Conservation (phyloP, 2,888 invertebrate species). For the Itoplectis maculator region DNA sequence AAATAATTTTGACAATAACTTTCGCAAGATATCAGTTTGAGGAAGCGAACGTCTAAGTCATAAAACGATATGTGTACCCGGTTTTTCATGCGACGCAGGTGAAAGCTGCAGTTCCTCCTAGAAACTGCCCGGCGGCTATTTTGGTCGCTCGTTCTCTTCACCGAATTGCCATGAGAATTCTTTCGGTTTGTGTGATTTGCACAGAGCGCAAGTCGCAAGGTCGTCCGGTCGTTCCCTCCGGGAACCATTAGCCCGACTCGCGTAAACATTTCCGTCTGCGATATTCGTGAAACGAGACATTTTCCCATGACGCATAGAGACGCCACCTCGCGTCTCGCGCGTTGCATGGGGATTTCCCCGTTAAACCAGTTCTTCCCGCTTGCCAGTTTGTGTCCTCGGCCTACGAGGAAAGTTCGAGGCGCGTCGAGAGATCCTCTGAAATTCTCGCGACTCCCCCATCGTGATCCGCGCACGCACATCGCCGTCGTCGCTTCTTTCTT, state of each 20-base stretch:
- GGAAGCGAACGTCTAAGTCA: no score
- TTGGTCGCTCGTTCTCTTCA: not conserved
- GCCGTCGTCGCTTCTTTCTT: not conserved
- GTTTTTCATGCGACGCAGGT: not conserved
- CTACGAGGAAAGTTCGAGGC: slow-evolving; percentile 19
- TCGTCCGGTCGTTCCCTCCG: slow-evolving; percentile 37
- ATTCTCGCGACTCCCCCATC: no score
- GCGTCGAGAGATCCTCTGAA: not conserved
- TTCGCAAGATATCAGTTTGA: no score
- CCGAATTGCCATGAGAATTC: slow-evolving; percentile 20
- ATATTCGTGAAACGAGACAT: not conserved
- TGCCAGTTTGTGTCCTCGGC: no score
- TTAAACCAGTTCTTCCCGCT: slow-evolving; percentile 26
- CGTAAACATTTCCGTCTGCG: slow-evolving; percentile 34
- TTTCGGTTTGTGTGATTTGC: slow-evolving; percentile 20
- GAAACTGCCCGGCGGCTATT: not conserved
- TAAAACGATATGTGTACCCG: no score
- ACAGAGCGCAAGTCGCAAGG: slow-evolving; percentile 33
- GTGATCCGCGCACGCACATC: no score
- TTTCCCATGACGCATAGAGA: slow-evolving; percentile 58
- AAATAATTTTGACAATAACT: no score
- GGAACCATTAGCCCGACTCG: slow-evolving; percentile 24
- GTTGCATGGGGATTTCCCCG: slow-evolving; percentile 46
- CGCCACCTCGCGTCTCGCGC: not conserved
- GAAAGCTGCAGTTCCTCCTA: not conserved